A percentile compares a stretch with the other conserved stretches of the same genome.
These are phyloP conservation scores for Platysternon megacephalum DNA, from an alignment of 2,113 vertebrate species.

Conservation along the genomic window DNA sequence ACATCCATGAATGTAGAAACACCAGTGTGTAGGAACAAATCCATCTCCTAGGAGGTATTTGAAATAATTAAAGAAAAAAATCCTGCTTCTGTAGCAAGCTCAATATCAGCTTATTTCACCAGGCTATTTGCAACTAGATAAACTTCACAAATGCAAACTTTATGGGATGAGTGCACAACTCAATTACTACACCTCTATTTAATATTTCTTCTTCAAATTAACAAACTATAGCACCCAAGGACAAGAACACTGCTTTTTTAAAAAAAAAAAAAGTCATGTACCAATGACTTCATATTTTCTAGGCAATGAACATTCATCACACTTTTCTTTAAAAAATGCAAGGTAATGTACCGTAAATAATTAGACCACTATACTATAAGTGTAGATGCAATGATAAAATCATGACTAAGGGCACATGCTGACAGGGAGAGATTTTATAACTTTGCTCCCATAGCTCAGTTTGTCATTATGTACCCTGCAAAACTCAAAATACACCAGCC, in stretches of 20 bases:
- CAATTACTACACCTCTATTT: neutral
- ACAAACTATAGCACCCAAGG: rapidly evolving
- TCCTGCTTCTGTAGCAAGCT: neutral
- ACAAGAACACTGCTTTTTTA: neutral
- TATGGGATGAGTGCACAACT: neutral
- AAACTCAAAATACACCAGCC: conserved; percentile 51
- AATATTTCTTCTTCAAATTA: neutral
- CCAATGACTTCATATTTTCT: neutral
- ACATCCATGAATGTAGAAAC: rapidly evolving
- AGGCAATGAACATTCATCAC: neutral
- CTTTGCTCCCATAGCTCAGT: conserved; percentile 4
- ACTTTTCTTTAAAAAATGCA: neutral
- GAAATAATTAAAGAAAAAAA: neutral
- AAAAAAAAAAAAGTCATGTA: neutral
- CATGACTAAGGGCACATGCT: neutral
- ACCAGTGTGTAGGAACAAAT: rapidly evolving
- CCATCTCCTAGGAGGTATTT: neutral
- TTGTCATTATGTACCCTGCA: conserved; percentile 54
- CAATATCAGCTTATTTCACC: rapidly evolving
- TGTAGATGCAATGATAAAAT: neutral
- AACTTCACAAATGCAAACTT: neutral
- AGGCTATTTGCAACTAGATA: neutral
- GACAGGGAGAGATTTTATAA: conserved; percentile 31
- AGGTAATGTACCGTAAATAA: neutral
- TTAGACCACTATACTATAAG: neutral